These are phyloP conservation scores for Microtus richardsoni DNA, from an alignment of 2,113 vertebrate species.

Conservation along the genomic window DNA sequence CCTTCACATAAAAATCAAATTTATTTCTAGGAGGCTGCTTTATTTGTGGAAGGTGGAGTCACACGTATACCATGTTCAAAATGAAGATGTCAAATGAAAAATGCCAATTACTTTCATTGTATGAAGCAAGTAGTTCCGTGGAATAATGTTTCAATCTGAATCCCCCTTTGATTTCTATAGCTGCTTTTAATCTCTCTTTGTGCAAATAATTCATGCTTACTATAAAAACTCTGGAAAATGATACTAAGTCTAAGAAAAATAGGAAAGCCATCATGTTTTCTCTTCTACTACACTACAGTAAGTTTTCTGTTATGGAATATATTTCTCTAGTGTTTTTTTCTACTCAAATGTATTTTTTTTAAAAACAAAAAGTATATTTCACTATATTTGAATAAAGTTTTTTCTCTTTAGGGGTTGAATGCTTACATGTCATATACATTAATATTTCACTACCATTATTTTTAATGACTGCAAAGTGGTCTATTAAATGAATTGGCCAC, in stretches of 20 bases:
- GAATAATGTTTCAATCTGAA: not conserved
- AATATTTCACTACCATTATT: not conserved
- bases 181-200: conserved; percentile 2
- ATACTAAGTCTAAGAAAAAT: not conserved
- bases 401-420: conserved; percentile 8
- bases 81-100: not conserved
- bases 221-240: conserved; percentile 52
- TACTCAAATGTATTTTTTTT: not conserved
- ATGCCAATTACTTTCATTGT: not conserved
- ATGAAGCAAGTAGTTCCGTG: not conserved
- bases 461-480: conserved; percentile 37
- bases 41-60: not conserved
- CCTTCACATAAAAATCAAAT: not conserved
- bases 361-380: not conserved
- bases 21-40: not conserved
- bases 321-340: not conserved
- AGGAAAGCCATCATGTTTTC: not conserved
- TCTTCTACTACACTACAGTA: conserved; percentile 11
- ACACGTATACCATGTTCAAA: not conserved
- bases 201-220: conserved; percentile 20
- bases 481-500: not conserved
- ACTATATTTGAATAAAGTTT: not conserved
- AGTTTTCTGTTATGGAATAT: conserved; percentile 35
- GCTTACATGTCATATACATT: not conserved
- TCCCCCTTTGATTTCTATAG: conserved; percentile 26